These are phyloP conservation scores for Lophotriccus pileatus DNA, from an alignment of 2,797 vertebrate species.

Conservation along the genomic window DNA sequence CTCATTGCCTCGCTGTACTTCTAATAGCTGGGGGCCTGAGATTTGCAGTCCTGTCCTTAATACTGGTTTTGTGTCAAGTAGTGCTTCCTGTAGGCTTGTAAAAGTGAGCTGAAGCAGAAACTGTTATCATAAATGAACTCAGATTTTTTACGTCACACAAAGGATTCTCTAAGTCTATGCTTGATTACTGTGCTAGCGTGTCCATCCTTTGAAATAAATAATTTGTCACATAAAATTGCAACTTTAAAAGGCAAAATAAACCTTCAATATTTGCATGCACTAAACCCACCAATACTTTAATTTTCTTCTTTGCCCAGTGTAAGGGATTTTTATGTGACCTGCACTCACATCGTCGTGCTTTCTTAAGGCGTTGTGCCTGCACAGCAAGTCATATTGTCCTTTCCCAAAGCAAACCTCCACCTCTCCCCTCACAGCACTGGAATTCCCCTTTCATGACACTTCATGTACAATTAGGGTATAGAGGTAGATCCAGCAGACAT, in stretches of 20 bases:
- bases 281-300: background rate
- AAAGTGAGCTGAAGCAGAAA: background rate
- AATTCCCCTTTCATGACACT: slow-evolving; percentile 56
- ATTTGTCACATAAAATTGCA: background rate
- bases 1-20: background rate
- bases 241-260: background rate
- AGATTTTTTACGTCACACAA: background rate
- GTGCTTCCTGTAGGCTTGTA: background rate
- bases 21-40: background rate
- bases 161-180: background rate
- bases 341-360: background rate
- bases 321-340: background rate
- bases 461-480: background rate
- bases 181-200: background rate
- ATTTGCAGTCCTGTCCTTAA: background rate
- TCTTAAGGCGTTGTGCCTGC: background rate
- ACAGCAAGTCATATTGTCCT: background rate
- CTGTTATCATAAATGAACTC: background rate
- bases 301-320: background rate
- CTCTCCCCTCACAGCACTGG: background rate
- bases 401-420: slow-evolving; percentile 22
- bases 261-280: background rate
- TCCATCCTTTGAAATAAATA: background rate
- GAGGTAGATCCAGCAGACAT: slow-evolving; percentile 6
- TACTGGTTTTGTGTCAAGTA: background rate